A percentile compares a stretch with the other conserved stretches of the same genome.
These are phyloP conservation scores for Glyphotaelius pellucidus DNA, from an alignment of 2,888 invertebrate genomes.

Conservation along the genomic window DNA sequence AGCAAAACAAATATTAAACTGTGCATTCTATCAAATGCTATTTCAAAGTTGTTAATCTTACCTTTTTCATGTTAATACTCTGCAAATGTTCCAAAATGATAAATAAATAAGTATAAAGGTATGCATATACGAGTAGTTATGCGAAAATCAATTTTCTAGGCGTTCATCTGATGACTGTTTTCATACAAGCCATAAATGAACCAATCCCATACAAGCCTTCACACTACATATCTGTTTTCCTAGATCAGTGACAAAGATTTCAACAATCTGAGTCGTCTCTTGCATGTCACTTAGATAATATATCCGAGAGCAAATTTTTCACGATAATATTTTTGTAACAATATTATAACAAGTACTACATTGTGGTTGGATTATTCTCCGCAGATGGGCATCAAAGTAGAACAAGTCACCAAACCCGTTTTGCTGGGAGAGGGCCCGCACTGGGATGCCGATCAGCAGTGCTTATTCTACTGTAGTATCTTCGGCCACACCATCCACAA, in stretches of 20 bases:
- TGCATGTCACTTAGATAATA: not conserved
- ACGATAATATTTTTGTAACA: not conserved
- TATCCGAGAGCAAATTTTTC: not conserved
- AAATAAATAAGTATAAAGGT: no score
- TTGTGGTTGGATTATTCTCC: not conserved
- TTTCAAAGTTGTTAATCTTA: no score
- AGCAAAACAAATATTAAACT: no score
- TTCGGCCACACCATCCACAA: slow-evolving; percentile 76
- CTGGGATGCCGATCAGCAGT: slow-evolving; percentile 80
- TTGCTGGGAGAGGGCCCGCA: slow-evolving; percentile 85
- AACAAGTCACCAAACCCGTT: slow-evolving; percentile 75
- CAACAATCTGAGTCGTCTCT: not conserved
- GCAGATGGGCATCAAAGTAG: slow-evolving; percentile 72
- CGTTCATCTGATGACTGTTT: not conserved
- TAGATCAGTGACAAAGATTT: not conserved
- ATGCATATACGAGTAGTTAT: no score
- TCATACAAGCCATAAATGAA: not conserved
- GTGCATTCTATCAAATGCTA: no score
- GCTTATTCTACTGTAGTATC: slow-evolving; percentile 83
- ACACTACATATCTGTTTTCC: not conserved
- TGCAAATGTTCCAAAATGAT: no score
- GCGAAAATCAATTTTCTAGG: no score
- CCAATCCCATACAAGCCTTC: not conserved
- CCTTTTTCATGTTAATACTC: no score
- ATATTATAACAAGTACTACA: not conserved